Conservation (phyloP, 2,888 invertebrate species). For the Sminthurides aquaticus region DNA sequence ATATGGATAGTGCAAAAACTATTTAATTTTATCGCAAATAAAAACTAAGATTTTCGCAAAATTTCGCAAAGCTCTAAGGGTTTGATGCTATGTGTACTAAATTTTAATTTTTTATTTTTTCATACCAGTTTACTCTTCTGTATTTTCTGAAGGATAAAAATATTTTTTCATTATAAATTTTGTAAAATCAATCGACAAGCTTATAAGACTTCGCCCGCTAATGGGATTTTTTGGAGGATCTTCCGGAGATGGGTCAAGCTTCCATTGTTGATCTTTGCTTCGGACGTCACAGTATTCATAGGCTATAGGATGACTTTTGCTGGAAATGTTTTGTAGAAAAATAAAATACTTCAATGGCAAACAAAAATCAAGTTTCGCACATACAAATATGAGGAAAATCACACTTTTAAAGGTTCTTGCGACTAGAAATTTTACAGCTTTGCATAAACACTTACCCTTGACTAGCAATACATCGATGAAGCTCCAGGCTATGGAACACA, state of each 20-base stretch:
- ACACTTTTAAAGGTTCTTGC: no score
- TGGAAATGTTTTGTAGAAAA: no score
- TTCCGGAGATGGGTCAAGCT: neutral
- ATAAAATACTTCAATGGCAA: no score
- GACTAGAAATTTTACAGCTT: no score
- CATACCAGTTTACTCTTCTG: neutral
- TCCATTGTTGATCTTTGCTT: conserved; percentile 15
- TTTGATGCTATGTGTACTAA: neutral
- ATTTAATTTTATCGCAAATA: neutral
- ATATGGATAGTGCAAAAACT: no score
- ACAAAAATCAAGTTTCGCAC: no score
- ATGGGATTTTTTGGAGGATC: neutral
- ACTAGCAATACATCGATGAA: conserved; percentile 15
- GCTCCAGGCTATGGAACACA: conserved; percentile 15
- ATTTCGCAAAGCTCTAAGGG: no score
- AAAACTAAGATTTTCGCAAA: no score
- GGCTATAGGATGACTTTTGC: conserved; percentile 12
- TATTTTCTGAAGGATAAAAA: neutral
- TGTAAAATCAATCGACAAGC: neutral
- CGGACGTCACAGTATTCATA: conserved; percentile 9
- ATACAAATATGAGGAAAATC: no score
- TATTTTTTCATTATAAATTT: neutral
- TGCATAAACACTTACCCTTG: conserved; percentile 20
- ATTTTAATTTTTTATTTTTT: neutral
- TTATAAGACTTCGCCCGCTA: neutral